Conservation (phyloP, 1,140 invertebrate species). For the Eriocheir sinensis region DNA sequence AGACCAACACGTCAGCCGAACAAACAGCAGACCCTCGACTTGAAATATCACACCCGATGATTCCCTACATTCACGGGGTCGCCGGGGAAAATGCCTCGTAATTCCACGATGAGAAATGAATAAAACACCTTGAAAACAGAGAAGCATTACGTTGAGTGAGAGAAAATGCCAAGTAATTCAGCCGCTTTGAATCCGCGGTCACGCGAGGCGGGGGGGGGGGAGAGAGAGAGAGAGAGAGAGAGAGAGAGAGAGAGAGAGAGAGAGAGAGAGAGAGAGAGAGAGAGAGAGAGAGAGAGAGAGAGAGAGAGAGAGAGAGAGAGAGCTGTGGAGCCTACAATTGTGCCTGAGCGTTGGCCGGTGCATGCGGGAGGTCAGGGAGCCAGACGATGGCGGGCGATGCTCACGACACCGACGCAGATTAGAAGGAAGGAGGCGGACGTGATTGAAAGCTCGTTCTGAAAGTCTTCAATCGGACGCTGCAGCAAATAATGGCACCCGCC, state of each 20-base stretch:
- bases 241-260: too few relatives aligned
- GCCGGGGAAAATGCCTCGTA: neutral
- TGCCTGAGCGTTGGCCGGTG: neutral
- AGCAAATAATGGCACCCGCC: too few relatives aligned
- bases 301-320: too few relatives aligned
- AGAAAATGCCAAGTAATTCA: neutral
- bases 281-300: too few relatives aligned
- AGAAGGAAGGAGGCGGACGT: neutral
- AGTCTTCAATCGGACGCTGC: neutral
- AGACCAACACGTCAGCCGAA: too few relatives aligned
- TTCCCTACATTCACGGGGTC: neutral
- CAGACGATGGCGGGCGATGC: neutral
- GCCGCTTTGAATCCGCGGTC: neutral
- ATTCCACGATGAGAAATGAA: neutral
- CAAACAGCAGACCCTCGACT: too few relatives aligned
- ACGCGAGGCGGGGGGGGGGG: neutral
- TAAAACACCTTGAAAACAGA: neutral
- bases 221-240: too few relatives aligned
- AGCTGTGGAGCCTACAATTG: neutral
- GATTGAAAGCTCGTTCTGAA: neutral
- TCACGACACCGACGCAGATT: neutral
- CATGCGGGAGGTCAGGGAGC: neutral
- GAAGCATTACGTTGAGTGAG: neutral
- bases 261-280: too few relatives aligned
- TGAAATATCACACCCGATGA: too few relatives aligned